Evolutionary conservation across 1,140 invertebrate genomes (phyloP).

Genomic region (Octopus sinensis): DNA sequence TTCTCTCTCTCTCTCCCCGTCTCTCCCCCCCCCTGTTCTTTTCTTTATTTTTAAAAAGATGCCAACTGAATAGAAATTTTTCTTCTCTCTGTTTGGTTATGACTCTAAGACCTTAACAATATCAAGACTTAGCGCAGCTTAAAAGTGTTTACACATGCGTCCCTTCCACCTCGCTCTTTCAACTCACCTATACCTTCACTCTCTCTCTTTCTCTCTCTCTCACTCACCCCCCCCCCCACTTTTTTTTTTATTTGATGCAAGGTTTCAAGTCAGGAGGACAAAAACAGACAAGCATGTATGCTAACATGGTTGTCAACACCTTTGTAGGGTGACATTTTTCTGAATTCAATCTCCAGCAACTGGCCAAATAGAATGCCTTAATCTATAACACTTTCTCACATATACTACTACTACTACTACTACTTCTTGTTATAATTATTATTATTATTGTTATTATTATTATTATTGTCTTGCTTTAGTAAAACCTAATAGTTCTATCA

Average conservation of each 20-base stretch:
- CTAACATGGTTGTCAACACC: not conserved
- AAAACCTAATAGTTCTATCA: too few relatives aligned
- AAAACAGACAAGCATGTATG: too few relatives aligned
- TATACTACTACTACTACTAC: not conserved
- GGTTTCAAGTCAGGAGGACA: too few relatives aligned
- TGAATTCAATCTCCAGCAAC: not conserved
- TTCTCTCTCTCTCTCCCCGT: not conserved
- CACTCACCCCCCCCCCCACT: not conserved
- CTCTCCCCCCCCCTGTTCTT: not conserved
- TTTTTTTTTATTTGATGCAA: not conserved
- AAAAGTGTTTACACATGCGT: not conserved
- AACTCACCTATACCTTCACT: not conserved
- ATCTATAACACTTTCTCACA: not conserved
- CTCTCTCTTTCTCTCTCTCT: not conserved
- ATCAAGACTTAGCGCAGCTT: not conserved
- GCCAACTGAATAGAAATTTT: not conserved
- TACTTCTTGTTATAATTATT: not conserved
- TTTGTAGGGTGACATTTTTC: not conserved
- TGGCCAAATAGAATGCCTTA: not conserved
- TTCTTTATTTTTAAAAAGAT: not conserved
- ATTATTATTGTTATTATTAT: too few relatives aligned
- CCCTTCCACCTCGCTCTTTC: not conserved
- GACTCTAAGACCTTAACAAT: not conserved
- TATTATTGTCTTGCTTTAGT: too few relatives aligned
- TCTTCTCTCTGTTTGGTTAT: not conserved